Base-by-base conservation (phyloP, 2,797 vertebrate genomes). In the Sebastes minor region DNA sequence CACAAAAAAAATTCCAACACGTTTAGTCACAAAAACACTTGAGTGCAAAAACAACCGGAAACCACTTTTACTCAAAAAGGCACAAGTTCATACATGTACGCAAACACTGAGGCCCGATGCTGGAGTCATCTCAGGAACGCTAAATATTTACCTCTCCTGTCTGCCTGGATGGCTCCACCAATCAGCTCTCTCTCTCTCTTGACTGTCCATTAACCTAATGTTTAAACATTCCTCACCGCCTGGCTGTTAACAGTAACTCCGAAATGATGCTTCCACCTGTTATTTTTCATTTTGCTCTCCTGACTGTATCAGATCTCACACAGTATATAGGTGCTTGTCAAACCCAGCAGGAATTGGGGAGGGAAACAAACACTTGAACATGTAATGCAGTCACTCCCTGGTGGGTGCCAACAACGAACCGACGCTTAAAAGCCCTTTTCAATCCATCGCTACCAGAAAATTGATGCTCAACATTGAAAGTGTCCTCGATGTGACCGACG, bases 81-180 rank as follows among this genome's bases (percentile, higher is more conserved):
- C 49, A 60, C 90, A 80, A 10, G 88, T 74, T 72, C 22, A 18
- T 74, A 81, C 91, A 84, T 66, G 91, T n/a, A 81, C 64, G 66
- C 71, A 85, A 71, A 83, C 71, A 65, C 57, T 33, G 79, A 42
- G 87, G 84, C 91, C 83, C 74, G 46, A 56, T 9, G 32, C 77
- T 81, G 75, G 75, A 92, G 86, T 86, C 78, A 91, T 94, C 78
- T 86, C 66, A 95, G 90, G 93, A 95, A 96, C 96, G 92, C 89
- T 92, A 95, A 96, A 95, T 94, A 95, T 96, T 95, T 95, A 95
- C 92, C 87, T 92, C 76, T 85, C 14, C 75, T 13, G 86, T 56
- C 61, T 56, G 73, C 75, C 59, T 62, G 60, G 52, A 79, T 49
- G 74, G 59, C 80, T 92, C 82, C 61, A 85, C 86, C 91, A 87